Evolutionary conservation across 2,888 invertebrate genomes (phyloP), one percentile per base, ranked within the genome.

Genomic region (Tetramorium bicarinatum): DNA sequence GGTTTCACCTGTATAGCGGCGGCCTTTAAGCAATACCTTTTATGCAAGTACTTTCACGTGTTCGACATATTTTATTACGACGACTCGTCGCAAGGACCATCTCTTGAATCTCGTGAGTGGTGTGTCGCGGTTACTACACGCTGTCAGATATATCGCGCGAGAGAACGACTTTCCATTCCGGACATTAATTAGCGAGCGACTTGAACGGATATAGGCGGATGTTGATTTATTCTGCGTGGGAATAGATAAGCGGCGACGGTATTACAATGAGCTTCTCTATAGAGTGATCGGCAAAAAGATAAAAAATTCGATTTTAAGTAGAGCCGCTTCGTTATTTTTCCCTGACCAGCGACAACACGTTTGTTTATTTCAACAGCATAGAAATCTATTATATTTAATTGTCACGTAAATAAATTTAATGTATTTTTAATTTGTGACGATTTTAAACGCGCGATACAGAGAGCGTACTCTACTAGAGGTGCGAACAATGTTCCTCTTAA

Each of bases 101-200:
- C 80, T 47, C 75, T 61, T 80, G 80, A 80, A 62, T 81, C 44
- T 62, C 52, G 13, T 54, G 47, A 71, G 44, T 34, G 71, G 56
- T 29, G n/a, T 69, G 52, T 77, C 77, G 74, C 72, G 34, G 15
- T 44, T 59, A 44, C 54, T 66, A 21, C 56, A 69, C 44, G 8
- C 56, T 21, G 29, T 47, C 44, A 54, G 74, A 75, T 56, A 62
- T 64, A 79, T 72, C 79, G 71, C 47, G 64, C 64, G 79, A 67
- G 66, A 77, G 54, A 85, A 84, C 89, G 91, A 92, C 91, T 91
- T 92, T 92, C 91, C 91, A 92, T 90, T 91, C 89, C 85, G 91
- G 84, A 90, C 87, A 84, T 89, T 90, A 94, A 94, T 93, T 93
- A 92, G 93, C 92, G 91, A 92, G 89, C 91, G 91, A 89, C 90